Evolutionary conservation across 2,113 vertebrate species (phyloP), one percentile per base, ranked within the genome.

Genomic region (Ia io): DNA sequence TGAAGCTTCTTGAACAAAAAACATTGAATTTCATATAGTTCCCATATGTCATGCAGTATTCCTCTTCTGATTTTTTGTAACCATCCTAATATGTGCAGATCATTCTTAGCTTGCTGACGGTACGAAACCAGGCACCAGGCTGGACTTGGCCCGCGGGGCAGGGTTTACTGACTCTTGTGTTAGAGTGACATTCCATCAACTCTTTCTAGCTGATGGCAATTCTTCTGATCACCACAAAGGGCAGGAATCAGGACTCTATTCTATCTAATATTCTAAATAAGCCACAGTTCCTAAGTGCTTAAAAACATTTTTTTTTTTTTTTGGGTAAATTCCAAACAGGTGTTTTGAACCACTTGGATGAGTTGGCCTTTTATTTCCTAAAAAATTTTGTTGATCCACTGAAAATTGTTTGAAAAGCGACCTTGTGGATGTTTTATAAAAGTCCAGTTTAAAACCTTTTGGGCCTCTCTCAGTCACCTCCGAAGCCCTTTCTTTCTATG

Each of bases 361-460:
- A 56, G 13, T 17, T 4, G 2, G 40, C 35, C 61, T 91, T 96
- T 82, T 93, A 93, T 78, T 84, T 96, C 35, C 76, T 84, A 17
- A 35, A 71, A 90, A 37, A 17, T 40, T 67, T 61, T 71, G 71
- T 74, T 37, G 65, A 77, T 65, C 12, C 5, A 35, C 25, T 80
- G 47, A 63, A 74, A 80, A 84, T 89, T 70, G 51, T 94, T 90
- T 86, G 85, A 87, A 88, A 96, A 84, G 47, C 37, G 67, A 32
- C 67, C 67, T 86, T 8, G 1, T 4, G 30, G 23, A 22, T 47
- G 51, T 78, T 89, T 94, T 47, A 12, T 76, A 13, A 70, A 71
- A 93, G 69, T 74, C 89, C 91, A 7, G 73, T 47, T 77, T 18
- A 88, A 63, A 88, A 61, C 25, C 37, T 73, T 9, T n/a, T 77